Conservation (phyloP, 2,888 invertebrate species). For the Pollenia griseotomentosa region DNA sequence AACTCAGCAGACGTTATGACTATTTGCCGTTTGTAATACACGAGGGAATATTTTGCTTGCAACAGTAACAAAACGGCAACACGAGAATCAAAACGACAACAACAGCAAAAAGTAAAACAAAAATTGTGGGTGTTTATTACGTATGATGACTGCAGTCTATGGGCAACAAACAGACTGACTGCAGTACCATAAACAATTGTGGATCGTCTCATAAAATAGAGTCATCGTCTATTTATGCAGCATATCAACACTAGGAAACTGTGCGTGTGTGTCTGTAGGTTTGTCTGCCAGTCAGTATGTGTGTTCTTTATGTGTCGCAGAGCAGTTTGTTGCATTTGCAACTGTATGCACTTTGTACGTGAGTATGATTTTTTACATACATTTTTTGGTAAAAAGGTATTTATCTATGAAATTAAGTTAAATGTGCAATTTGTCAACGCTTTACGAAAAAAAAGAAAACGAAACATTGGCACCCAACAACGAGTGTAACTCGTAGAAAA, state of each 20-base stretch:
- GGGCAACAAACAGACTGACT: conserved; percentile 63
- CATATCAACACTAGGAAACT: conserved; percentile 64
- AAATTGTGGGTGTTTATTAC: conserved; percentile 73
- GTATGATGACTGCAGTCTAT: conserved; percentile 66
- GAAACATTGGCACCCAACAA: conserved; percentile 36
- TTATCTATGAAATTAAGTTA: conserved; percentile 74
- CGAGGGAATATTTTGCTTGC: conserved; percentile 49
- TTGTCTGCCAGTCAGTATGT: conserved; percentile 35
- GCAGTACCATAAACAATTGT: conserved; percentile 71
- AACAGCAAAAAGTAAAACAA: conserved; percentile 11
- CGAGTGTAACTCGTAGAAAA: conserved; percentile 31
- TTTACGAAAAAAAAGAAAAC: conserved; percentile 9
- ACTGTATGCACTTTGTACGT: conserved; percentile 24
- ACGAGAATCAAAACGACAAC: conserved; percentile 21
- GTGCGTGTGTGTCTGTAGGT: not conserved
- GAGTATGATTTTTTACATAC: conserved; percentile 13
- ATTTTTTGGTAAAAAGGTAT: conserved; percentile 61
- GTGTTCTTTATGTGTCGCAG: conserved; percentile 5
- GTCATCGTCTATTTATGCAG: conserved; percentile 75
- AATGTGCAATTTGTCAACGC: conserved; percentile 73
- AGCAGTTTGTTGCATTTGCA: conserved; percentile 47
- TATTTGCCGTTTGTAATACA: conserved; percentile 28
- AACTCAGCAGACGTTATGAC: conserved; percentile 64
- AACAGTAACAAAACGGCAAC: conserved; percentile 54
- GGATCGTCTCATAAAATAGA: conserved; percentile 73